These are phyloP conservation scores for Trissolcus japonicus DNA, from an alignment of 2,888 invertebrate genomes.

Conservation along the genomic window DNA sequence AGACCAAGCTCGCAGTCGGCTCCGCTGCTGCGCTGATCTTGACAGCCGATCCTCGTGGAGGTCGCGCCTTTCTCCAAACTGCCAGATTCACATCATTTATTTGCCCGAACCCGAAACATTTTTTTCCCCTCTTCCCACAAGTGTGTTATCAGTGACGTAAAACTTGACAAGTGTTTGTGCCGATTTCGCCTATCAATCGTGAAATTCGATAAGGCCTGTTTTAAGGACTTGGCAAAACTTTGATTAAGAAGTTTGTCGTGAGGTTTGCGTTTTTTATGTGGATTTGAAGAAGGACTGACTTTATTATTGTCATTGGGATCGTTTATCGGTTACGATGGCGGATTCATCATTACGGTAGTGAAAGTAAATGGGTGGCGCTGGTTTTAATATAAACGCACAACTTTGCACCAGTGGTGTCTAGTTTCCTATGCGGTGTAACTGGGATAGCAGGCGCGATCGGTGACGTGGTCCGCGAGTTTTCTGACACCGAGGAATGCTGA, in stretches of 20 bases:
- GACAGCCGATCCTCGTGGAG: constrained; percentile 24
- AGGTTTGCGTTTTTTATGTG: not conserved
- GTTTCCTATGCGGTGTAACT: constrained; percentile 42
- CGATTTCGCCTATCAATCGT: not conserved
- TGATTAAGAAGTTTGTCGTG: too few relatives aligned
- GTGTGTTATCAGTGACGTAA: too few relatives aligned
- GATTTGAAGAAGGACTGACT: not conserved
- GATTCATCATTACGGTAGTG: constrained; percentile 59
- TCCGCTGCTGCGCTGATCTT: constrained; percentile 9
- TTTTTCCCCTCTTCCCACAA: too few relatives aligned
- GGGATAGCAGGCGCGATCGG: constrained; percentile 28
- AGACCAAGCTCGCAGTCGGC: constrained; percentile 65
- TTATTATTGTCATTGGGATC: not conserved
- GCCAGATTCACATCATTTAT: too few relatives aligned
- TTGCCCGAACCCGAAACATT: too few relatives aligned
- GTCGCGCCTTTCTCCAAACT: too few relatives aligned
- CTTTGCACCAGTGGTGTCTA: constrained; percentile 51
- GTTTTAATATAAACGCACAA: constrained; percentile 45
- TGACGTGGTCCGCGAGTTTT: constrained; percentile 32
- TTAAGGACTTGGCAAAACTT: too few relatives aligned
- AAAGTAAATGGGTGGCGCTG: constrained; percentile 61
- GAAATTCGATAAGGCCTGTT: too few relatives aligned
- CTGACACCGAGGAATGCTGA: constrained; percentile 39
- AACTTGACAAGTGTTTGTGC: constrained; percentile 1
- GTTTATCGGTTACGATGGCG: constrained; percentile 48